Evolutionary conservation across 2,797 vertebrate species (phyloP), one percentile per base, ranked within the genome.

Genomic region (Spea hammondii): DNA sequence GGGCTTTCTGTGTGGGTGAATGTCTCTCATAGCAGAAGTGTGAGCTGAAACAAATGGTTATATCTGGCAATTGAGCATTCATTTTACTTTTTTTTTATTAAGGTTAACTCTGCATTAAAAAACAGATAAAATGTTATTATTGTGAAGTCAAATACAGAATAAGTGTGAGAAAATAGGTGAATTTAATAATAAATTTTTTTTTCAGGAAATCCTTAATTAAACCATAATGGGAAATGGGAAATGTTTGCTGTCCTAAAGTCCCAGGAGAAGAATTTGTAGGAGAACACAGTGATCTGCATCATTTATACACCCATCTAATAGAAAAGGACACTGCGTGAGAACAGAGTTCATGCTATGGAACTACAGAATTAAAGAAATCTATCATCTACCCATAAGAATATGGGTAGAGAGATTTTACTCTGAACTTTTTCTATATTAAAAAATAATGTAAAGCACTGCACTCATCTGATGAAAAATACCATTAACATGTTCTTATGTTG

Each of bases 41-140:
- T 77, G 51, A 45, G 50, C 75, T 73, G 74, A 77, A 67, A 70
- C 60, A 82, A 77, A 82, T 69, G n/a, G 50, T 82, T 74, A 48
- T 72, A 49, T 54, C 64, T 60, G 54, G 45, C 65, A 48, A 78
- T 70, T 66, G 55, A 65, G 70, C 11, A 59, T 11, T 59, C 11
- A 8, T 32, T 59, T 59, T 59, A 59, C 17, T 17, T 59, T 2
- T 62, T 47, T 69, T 11, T 57, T 77, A 62, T 69, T 55, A 13
- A 74, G 70, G 65, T 74, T 73, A 57, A 74, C 70, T 74, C 70
- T n/a, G 55, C 77, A 64, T 55, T 67, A 32, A 32, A 32, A 32
- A 32, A 32, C 57, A 5, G 8, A 54, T 48, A 59, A 70, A 68
- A 70, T 68, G 60, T 12, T 51, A 12, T 81, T 32, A 70, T 77